Percentiles rank a stretch among this genome's conserved stretches.
Evolutionary conservation across 2,797 vertebrate species (phyloP).

Genomic region (Rhincodon typus): DNA sequence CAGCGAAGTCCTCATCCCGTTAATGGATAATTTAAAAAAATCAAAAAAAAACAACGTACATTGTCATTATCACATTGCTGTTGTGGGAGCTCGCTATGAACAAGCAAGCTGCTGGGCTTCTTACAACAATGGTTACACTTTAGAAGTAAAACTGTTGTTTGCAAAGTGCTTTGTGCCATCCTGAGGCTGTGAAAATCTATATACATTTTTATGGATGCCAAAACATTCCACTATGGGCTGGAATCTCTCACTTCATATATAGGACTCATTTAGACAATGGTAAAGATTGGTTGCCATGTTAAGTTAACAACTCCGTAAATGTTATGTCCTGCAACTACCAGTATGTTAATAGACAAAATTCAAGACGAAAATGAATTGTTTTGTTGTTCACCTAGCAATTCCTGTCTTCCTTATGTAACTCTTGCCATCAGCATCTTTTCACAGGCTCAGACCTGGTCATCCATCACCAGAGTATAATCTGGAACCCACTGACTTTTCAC

Average conservation of each 20-base stretch:
- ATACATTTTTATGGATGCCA: background rate
- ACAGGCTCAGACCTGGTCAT: background rate
- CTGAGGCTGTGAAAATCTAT: background rate
- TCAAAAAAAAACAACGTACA: no score
- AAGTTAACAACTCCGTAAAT: background rate
- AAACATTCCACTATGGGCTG: background rate
- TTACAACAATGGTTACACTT: no score
- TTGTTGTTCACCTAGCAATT: background rate
- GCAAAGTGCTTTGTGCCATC: background rate
- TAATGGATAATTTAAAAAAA: no score
- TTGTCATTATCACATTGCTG: background rate
- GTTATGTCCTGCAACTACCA: background rate
- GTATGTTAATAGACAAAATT: background rate
- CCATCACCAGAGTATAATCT: background rate
- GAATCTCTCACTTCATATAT: background rate
- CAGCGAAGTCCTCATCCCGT: no score
- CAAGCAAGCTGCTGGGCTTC: background rate
- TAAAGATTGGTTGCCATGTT: background rate
- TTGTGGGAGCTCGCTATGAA: background rate
- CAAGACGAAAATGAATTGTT: background rate
- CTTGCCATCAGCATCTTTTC: background rate
- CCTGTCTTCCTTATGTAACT: background rate
- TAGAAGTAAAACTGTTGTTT: background rate
- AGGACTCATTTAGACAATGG: background rate
- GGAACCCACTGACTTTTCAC: background rate